Conservation (phyloP, 2,797 vertebrate species). For the Halcyon chelicuti region DNA sequence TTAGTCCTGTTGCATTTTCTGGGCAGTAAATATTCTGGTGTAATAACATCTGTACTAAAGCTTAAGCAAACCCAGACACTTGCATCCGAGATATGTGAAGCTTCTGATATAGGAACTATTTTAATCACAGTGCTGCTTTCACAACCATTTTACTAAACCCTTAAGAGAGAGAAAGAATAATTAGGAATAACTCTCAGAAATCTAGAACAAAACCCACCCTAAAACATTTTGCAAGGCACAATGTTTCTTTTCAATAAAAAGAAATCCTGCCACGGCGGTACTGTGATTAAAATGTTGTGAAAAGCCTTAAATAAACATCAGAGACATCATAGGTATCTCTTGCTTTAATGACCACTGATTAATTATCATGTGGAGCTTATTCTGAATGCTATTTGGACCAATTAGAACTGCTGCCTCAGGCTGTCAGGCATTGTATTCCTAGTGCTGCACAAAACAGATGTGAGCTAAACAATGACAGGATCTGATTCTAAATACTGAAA, state of each 20-base stretch:
- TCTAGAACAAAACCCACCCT: neutral
- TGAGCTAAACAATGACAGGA: neutral
- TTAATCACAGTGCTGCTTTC: conserved; percentile 13
- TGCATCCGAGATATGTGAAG: neutral
- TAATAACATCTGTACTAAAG: neutral
- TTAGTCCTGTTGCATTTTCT: neutral
- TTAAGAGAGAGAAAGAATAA: neutral
- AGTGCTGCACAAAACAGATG: neutral
- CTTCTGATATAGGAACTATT: neutral
- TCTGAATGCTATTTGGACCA: neutral
- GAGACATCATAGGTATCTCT: neutral
- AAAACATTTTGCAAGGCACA: neutral
- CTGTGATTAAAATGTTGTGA: conserved; percentile 14
- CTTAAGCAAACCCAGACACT: neutral
- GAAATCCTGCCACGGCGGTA: conserved; percentile 2
- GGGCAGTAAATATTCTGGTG: neutral
- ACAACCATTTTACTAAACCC: conserved; percentile 8
- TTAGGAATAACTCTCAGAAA: neutral
- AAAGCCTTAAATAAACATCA: neutral
- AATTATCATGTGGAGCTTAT: neutral
- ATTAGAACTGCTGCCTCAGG: neutral
- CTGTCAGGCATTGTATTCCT: neutral
- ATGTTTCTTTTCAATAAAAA: conserved; percentile 35
- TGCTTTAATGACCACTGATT: neutral
- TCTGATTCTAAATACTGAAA: neutral